phyloP scores from a whole-genome alignment of 2,797 vertebrate species.

The Anabacerthia variegaticeps region DNA sequence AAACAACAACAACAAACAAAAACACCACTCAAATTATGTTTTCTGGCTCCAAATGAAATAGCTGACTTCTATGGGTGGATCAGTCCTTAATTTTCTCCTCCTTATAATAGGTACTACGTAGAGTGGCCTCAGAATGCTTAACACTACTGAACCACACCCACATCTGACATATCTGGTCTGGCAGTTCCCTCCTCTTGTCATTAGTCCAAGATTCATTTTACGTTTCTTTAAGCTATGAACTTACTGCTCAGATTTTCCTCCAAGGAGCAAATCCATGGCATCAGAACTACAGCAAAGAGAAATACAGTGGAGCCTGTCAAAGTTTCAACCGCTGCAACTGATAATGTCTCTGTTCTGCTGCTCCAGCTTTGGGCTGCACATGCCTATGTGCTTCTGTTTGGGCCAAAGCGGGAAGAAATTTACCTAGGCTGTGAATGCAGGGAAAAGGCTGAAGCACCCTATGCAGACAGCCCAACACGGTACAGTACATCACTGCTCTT shows the following conservation, averaged over 20 bases:
- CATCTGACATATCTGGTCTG: background rate
- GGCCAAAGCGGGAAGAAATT: background rate
- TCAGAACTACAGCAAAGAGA: background rate
- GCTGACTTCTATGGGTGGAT: background rate
- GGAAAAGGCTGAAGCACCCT: background rate
- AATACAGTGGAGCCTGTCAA: background rate
- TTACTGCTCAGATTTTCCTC: background rate
- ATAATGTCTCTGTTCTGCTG: background rate
- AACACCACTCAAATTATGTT: background rate
- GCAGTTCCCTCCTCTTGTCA: constrained; percentile 10
- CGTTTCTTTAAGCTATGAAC: background rate
- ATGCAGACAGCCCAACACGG: background rate
- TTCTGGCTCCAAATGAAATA: background rate
- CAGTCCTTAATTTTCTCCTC: background rate
- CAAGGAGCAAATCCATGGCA: background rate
- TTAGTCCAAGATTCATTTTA: background rate
- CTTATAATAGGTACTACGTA: background rate
- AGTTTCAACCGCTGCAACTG: background rate
- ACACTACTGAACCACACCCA: background rate
- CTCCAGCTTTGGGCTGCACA: background rate
- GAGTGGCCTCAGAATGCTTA: background rate
- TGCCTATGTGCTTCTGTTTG: background rate
- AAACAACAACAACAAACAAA: too few relatives aligned
- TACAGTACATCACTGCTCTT: background rate
- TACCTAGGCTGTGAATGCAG: background rate